Evolutionary conservation across 2,113 vertebrate species (phyloP), one percentile per base, ranked within the genome.

Genomic region (Labeo rohita): DNA sequence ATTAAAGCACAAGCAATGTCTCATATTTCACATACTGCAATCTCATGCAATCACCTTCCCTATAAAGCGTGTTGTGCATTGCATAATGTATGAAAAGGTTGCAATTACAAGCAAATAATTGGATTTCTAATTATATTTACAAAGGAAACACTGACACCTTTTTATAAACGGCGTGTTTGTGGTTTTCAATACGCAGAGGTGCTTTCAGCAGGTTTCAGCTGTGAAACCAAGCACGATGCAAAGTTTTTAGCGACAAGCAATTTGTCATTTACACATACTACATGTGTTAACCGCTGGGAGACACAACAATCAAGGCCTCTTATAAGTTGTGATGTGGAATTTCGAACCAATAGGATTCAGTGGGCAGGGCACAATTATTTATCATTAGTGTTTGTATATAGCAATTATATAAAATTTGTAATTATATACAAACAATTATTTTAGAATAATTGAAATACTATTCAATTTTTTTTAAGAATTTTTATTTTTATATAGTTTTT

Each of bases 51-150:
- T 28, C 45, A 8, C 43, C 11, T 75, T 28, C 73, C 5, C 45
- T 75, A 28, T 49, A 75, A 75, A 49, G 73, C 45, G 23, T 75
- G 73, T 75, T 75, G 45, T 45, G 50, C 73, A 75, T 28, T 75
- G 45, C 6, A 50, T 50, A 49, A 23, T 23, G 45, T 75, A 50
- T 45, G 47, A 75, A 75, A 74, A 75, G n/a, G 21, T 75, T 28
- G 45, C n/a, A 23, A 28, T 75, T 49, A 75, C 45, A 50, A 75
- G 73, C n/a, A 73, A 73, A 72, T 21, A 21, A 72, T 72, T 72
- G 68, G 68, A 72, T 72, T 49, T 75, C 11, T 75, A 50, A 75
- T 75, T 75, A 75, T 15, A 50, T 75, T 75, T 75, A 23, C 72
- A 50, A 75, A 13, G 45, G 11, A 75, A 75, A 75, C 45, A 50